Percentiles rank a stretch among this genome's conserved stretches.
phyloP scores from a whole-genome alignment of 1,140 invertebrate species.

The Drosophila prosaltans region DNA sequence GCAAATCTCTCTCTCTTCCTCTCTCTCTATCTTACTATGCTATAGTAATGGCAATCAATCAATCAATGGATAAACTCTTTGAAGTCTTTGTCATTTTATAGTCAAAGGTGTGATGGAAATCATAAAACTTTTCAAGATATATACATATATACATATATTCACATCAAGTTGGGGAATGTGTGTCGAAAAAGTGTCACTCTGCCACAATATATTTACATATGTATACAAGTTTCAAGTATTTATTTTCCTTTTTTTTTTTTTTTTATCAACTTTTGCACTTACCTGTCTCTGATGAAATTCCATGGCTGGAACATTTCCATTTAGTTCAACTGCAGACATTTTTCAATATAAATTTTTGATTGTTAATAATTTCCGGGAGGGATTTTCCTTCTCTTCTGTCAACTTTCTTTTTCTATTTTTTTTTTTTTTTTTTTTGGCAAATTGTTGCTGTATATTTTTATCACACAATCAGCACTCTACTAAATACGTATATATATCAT shows the following conservation, averaged over 20 bases:
- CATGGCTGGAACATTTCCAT: slow-evolving; percentile 61
- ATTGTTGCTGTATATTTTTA: slow-evolving; percentile 18
- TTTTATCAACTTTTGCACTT: slow-evolving; percentile 20
- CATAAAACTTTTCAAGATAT: too few species aligned
- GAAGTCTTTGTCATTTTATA: neutral
- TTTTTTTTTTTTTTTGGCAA: slow-evolving; percentile 30
- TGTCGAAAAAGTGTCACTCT: too few species aligned
- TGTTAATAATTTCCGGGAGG: slow-evolving; percentile 22
- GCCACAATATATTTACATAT: neutral
- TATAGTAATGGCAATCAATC: too few species aligned
- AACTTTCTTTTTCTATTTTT: slow-evolving; percentile 21
- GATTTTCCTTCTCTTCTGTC: neutral
- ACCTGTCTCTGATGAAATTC: slow-evolving; percentile 71
- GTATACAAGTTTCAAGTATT: neutral
- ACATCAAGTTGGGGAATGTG: too few species aligned
- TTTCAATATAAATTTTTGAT: slow-evolving; percentile 25
- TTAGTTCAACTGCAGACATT: slow-evolving; percentile 69
- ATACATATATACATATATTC: too few species aligned
- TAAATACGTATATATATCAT: slow-evolving; percentile 10
- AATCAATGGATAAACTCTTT: too few species aligned
- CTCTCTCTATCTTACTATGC: too few species aligned
- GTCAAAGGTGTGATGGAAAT: too few species aligned
- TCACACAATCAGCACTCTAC: slow-evolving; percentile 32
- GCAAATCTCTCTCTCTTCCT: too few species aligned
- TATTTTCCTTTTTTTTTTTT: too few species aligned